Base-by-base conservation (phyloP, 2,797 vertebrate genomes). In the Muscicapa striata region DNA sequence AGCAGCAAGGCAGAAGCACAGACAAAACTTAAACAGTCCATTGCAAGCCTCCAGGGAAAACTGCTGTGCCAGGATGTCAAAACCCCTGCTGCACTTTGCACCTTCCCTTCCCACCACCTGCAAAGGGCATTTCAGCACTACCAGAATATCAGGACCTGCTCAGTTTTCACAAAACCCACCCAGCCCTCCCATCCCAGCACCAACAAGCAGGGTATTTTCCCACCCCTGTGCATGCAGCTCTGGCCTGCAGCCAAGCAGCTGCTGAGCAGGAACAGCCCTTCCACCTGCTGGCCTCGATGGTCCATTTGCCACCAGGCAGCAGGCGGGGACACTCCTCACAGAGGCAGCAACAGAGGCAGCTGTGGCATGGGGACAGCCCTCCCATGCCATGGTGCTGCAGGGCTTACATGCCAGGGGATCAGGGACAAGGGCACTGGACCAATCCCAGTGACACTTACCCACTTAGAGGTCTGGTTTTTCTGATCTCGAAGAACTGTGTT, bases 401-500 rank as follows among this genome's bases (percentile, higher is more conserved):
- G 26, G 32, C 24, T 86, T n/a, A 46, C 64, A 70, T 4, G 9
- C 7, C 66, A 77, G 15, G 30, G 62, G 51, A 70, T 57, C 52
- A 55, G 17, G n/a, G 46, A 46, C 46, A 51, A 61, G 29, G 36
- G 20, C 40, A n/a, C 38, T 6, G 66, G 3, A 14, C 10, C 45
- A 58, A 3, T 45, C 26, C 55, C 74, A 52, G 22, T 36, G 84
- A 66, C 76, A 98, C 99, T 98, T 97, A 99, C 99, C 99, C 99
- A 92, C 98, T 99, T 57, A 99, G 97, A 45, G 99, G 99, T 93
- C 99, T 98, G 88, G 98, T 98, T 98, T 99, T 99, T 97, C 98
- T 99, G 95, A 99, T 99, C 97, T 99, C 99, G 66, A 99, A 99
- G 98, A 99, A 99, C 97, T 99, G 99, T 27, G 99, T 99, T 97